A percentile compares a stretch with the other conserved stretches of the same genome.
Conservation (phyloP, 2,888 invertebrate species). For the Schizotus pectinicornis region DNA sequence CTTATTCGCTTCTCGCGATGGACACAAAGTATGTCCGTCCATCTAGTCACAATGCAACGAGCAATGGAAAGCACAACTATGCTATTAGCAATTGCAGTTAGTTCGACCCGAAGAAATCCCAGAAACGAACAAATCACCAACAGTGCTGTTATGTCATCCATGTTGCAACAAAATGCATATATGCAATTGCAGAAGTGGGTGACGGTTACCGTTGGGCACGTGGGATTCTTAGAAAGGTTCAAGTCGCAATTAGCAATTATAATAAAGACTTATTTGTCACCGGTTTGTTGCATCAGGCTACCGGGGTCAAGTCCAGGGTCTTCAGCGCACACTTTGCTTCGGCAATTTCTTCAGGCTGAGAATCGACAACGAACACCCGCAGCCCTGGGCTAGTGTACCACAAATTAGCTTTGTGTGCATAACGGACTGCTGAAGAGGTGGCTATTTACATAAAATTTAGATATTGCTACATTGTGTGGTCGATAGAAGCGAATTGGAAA, state of each 20-base stretch:
- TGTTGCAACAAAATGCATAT: constrained; percentile 29
- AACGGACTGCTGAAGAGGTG: too few species aligned
- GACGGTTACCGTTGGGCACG: constrained; percentile 22
- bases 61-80: constrained; percentile 5
- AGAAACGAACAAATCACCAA: not conserved
- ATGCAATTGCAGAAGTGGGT: constrained; percentile 22
- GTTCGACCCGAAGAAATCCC: constrained; percentile 14
- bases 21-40: constrained; percentile 32
- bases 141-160: constrained; percentile 24
- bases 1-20: constrained; percentile 45
- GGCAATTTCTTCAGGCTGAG: too few species aligned
- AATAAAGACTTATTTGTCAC: constrained; percentile 5
- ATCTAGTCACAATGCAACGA: constrained; percentile 22
- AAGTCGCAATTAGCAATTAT: constrained; percentile 9
- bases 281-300: not conserved
- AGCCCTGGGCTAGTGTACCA: too few species aligned
- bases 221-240: constrained; percentile 11
- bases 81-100: constrained; percentile 7
- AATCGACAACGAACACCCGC: too few species aligned
- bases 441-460: too few species aligned
- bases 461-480: too few species aligned
- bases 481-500: too few species aligned
- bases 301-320: too few species aligned
- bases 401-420: too few species aligned
- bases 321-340: too few species aligned